A percentile compares a stretch with the other conserved stretches of the same genome.
phyloP scores from a whole-genome alignment of 1,140 invertebrate genomes.

The Neocloeon triangulifer region DNA sequence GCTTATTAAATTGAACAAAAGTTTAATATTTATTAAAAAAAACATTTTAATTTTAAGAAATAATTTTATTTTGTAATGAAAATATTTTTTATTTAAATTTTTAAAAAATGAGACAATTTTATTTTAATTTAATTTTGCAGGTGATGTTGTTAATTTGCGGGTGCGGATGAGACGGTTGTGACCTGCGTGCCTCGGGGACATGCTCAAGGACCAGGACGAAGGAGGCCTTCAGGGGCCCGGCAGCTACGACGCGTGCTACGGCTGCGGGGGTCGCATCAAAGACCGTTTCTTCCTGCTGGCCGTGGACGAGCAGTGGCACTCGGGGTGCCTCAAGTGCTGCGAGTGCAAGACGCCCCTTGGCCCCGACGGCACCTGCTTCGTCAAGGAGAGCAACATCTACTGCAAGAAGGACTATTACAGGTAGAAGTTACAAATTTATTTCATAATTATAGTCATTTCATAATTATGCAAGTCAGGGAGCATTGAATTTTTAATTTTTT shows the following conservation, averaged over 20 bases:
- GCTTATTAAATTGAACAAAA: too few relatives aligned
- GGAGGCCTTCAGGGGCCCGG: slow-evolving; percentile 6
- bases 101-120: too few relatives aligned
- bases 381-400: slow-evolving; percentile 29
- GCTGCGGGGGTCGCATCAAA: slow-evolving; percentile 28
- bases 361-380: slow-evolving; percentile 30
- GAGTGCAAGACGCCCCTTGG: slow-evolving; percentile 59
- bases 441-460: too few relatives aligned
- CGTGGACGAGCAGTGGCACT: slow-evolving; percentile 77
- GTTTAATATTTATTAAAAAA: too few relatives aligned
- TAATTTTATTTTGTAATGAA: too few relatives aligned
- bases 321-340: slow-evolving; percentile 62
- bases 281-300: slow-evolving; percentile 62
- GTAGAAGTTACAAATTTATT: too few relatives aligned
- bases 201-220: slow-evolving; percentile 1
- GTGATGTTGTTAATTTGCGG: too few relatives aligned
- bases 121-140: too few relatives aligned
- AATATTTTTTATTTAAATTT: too few relatives aligned
- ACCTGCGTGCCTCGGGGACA: not conserved
- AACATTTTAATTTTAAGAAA: too few relatives aligned
- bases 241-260: slow-evolving; percentile 20
- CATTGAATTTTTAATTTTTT: too few relatives aligned
- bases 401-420: slow-evolving; percentile 38
- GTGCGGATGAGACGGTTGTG: not conserved
- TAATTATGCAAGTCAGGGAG: too few relatives aligned